Percentiles rank a stretch among this genome's conserved stretches.
phyloP scores from a whole-genome alignment of 2,888 invertebrate genomes.

The Rugalucina vietnamica region DNA sequence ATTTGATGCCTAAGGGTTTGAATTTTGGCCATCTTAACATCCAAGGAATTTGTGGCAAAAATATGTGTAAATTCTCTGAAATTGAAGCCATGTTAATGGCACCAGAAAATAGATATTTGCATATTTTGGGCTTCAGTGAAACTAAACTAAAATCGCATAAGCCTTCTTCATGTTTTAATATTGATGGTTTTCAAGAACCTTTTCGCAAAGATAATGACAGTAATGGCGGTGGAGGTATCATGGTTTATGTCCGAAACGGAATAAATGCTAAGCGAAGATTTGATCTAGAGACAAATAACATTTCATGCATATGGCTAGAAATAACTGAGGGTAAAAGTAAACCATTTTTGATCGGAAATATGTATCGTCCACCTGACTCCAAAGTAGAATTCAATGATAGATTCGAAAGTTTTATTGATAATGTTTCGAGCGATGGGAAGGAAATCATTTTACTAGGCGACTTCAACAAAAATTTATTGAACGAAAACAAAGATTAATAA shows the following conservation, averaged over 20 bases:
- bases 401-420: neutral
- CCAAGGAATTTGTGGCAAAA: no score
- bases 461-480: neutral
- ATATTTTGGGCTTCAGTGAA: neutral
- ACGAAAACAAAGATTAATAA: neutral
- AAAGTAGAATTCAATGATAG: no score
- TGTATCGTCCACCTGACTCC: no score
- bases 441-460: neutral
- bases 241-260: neutral
- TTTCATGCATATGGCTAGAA: neutral
- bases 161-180: neutral
- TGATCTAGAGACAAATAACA: neutral
- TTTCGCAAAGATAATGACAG: neutral
- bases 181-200: neutral
- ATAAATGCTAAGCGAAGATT: neutral
- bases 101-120: no score
- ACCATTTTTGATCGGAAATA: neutral
- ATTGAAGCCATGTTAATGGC: no score
- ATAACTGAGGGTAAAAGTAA: neutral
- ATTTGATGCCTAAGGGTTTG: no score
- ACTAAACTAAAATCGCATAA: neutral
- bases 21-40: no score
- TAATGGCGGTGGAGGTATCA: neutral
- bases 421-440: neutral
- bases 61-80: no score